Conservation (phyloP, 2,888 invertebrate species). For the Scelioninae gen. 1 region DNA sequence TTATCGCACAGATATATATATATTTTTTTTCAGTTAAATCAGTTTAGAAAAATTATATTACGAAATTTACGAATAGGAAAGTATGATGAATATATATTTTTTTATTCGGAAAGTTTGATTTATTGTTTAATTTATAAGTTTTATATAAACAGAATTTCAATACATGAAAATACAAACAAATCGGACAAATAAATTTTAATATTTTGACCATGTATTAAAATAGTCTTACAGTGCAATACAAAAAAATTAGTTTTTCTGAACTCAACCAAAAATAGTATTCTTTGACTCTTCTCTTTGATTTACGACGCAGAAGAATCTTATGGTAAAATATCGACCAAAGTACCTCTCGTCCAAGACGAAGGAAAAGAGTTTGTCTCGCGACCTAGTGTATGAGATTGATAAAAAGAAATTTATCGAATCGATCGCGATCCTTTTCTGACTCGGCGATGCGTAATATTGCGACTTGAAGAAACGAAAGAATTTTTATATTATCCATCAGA, state of each 20-base stretch:
- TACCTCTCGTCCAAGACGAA: slow-evolving; percentile 50
- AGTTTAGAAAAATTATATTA: no score
- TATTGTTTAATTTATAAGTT: no score
- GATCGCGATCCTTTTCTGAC: slow-evolving; percentile 45
- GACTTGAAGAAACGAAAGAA: slow-evolving; percentile 53
- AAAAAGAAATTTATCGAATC: slow-evolving; percentile 71
- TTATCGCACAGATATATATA: no score
- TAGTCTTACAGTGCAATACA: slow-evolving; percentile 25
- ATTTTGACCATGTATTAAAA: no score
- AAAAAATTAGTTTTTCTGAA: slow-evolving; percentile 41
- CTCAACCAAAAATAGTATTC: slow-evolving; percentile 39
- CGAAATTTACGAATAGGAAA: no score
- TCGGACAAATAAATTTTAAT: no score
- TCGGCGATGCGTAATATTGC: slow-evolving; percentile 57
- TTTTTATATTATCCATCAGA: slow-evolving; percentile 58
- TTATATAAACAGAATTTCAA: no score
- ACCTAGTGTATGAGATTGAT: slow-evolving; percentile 69
- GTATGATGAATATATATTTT: no score
- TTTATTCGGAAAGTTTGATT: no score
- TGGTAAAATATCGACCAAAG: slow-evolving; percentile 70
- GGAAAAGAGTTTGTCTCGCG: slow-evolving; percentile 59
- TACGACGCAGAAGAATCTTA: slow-evolving; percentile 66
- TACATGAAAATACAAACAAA: no score
- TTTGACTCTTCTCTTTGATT: slow-evolving; percentile 71
- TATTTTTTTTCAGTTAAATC: no score